phyloP scores from a whole-genome alignment of 2,797 vertebrate genomes.

The Gallinago nigripennis region DNA sequence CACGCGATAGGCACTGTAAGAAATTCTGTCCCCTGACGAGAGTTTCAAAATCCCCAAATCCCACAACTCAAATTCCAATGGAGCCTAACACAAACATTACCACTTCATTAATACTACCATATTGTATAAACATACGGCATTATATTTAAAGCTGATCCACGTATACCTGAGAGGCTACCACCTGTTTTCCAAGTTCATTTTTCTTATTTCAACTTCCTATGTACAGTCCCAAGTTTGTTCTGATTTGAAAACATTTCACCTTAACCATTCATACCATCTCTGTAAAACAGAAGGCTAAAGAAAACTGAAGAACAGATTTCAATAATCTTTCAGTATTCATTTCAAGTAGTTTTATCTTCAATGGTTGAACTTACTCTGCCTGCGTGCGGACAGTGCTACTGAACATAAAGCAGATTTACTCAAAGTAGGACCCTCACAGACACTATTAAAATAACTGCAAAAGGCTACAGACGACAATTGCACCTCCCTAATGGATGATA shows the following conservation, averaged over 20 bases:
- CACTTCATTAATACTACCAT: not conserved
- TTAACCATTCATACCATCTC: not conserved
- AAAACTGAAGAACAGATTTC: not conserved
- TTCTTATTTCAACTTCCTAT: not conserved
- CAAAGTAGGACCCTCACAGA: not conserved
- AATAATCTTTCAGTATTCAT: not conserved
- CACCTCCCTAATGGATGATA: not conserved
- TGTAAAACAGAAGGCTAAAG: not conserved
- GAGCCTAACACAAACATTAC: not conserved
- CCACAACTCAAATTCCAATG: not conserved
- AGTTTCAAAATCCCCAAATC: not conserved
- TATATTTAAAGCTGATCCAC: not conserved
- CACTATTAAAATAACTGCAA: not conserved
- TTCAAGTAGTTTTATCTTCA: not conserved
- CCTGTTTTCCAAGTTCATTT: not conserved
- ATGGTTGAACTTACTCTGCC: not conserved
- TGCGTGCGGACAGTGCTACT: not conserved
- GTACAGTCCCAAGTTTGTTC: not conserved
- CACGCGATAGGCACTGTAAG: fast-evolving
- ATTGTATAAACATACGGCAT: not conserved
- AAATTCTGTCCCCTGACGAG: not conserved
- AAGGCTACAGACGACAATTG: not conserved
- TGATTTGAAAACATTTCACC: not conserved
- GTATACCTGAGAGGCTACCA: not conserved
- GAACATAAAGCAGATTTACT: not conserved